These are phyloP conservation scores for Bombus turneri DNA, from an alignment of 1,140 invertebrate genomes.

Conservation along the genomic window DNA sequence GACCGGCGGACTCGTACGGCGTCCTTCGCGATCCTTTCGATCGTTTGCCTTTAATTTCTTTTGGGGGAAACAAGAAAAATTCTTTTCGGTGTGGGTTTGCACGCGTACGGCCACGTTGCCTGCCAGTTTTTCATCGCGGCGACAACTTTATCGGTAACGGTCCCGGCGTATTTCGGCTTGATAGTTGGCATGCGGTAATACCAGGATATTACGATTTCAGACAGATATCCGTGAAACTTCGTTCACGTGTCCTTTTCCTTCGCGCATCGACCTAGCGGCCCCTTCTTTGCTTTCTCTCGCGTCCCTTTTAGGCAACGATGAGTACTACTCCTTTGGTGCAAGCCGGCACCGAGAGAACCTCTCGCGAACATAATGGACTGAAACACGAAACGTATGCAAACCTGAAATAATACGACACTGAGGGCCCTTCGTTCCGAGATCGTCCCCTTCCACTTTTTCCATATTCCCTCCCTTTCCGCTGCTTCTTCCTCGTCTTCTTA, in stretches of 20 bases:
- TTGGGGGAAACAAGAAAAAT: conserved; percentile 5
- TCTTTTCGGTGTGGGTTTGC: conserved; percentile 37
- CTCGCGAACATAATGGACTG: conserved; percentile 64
- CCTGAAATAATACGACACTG: conserved; percentile 73
- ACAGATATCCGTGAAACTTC: conserved; percentile 32
- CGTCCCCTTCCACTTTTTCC: conserved; percentile 28
- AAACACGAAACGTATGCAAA: conserved; percentile 72
- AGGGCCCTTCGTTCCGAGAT: conserved; percentile 49
- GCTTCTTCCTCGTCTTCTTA: conserved; percentile 11
- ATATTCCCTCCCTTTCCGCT: not conserved
- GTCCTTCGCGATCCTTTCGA: conserved; percentile 54
- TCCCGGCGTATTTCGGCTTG: not conserved
- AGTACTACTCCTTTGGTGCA: conserved; percentile 33
- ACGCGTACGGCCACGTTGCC: conserved; percentile 1
- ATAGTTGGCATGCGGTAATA: conserved; percentile 18
- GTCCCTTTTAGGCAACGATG: conserved; percentile 49
- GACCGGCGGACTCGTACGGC: too few relatives aligned
- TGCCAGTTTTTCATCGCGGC: conserved; percentile 29
- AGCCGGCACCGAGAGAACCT: conserved; percentile 28
- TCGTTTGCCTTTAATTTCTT: conserved; percentile 58
- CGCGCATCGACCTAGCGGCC: too few relatives aligned
- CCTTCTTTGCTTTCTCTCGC: conserved; percentile 6
- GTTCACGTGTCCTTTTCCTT: not conserved
- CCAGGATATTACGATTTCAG: conserved; percentile 29
- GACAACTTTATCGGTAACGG: conserved; percentile 43